phyloP scores from a whole-genome alignment of 2,888 invertebrate species.

The Metallyticus violacea region DNA sequence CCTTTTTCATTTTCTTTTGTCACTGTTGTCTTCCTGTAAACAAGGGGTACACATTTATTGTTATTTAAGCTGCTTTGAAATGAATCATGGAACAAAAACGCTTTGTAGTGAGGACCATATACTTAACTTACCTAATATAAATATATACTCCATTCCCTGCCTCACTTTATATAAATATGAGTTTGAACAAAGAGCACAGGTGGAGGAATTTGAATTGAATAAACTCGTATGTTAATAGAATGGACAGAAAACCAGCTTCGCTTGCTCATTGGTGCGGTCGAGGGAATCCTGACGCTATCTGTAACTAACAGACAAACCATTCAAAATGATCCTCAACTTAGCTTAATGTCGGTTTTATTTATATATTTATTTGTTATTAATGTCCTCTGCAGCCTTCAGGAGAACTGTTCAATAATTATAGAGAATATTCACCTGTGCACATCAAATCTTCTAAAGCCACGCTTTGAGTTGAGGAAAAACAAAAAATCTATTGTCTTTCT shows the following conservation, averaged over 20 bases:
- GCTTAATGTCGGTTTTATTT: not conserved
- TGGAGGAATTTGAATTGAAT: not conserved
- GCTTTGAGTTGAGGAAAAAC: too few relatives aligned
- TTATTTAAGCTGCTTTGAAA: not conserved
- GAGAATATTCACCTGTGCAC: too few relatives aligned
- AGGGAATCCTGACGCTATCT: not conserved
- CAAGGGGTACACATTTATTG: not conserved
- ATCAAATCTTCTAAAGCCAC: too few relatives aligned
- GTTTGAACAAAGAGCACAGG: not conserved
- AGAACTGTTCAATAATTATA: too few relatives aligned
- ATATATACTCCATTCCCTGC: not conserved
- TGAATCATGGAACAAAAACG: not conserved
- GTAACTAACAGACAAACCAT: not conserved
- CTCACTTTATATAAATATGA: not conserved
- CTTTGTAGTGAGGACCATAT: not conserved
- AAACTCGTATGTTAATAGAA: not conserved
- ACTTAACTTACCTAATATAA: not conserved
- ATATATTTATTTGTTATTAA: too few relatives aligned
- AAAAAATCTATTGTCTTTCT: too few relatives aligned
- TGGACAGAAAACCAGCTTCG: not conserved
- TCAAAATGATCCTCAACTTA: not conserved
- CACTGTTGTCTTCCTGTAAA: not conserved
- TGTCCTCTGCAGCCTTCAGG: too few relatives aligned
- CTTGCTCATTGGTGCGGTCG: not conserved
- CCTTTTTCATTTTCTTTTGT: not conserved